phyloP scores from a whole-genome alignment of 1,140 invertebrate species.

The Zaprionus vittiger region DNA sequence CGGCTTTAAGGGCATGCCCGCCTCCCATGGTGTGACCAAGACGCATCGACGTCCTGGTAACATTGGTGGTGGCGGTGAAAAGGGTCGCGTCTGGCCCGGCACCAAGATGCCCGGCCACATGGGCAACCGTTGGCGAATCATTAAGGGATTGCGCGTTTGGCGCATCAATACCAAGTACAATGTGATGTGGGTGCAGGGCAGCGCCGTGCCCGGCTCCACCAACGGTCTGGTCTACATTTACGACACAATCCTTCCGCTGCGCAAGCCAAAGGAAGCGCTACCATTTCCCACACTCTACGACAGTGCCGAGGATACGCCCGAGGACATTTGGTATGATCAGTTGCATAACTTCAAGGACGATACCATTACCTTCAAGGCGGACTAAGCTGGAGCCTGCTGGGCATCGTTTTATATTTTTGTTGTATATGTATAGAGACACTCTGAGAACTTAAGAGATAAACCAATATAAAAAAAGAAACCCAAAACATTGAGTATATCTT shows the following conservation, averaged over 20 bases:
- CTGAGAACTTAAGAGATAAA: conserved; percentile 33
- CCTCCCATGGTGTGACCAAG: conserved; percentile 97
- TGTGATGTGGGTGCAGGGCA: conserved; percentile 94
- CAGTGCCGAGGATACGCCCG: conserved; percentile 86
- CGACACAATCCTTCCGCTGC: conserved; percentile 90
- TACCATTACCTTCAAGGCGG: conserved; percentile 69
- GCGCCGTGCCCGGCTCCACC: conserved; percentile 91
- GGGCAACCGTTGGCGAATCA: conserved; percentile 92
- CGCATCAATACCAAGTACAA: conserved; percentile 97
- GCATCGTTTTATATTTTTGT: conserved; percentile 27
- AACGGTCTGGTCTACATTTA: conserved; percentile 93
- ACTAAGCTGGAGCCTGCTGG: conserved; percentile 32
- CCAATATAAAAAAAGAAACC: neutral
- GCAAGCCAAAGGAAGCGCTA: conserved; percentile 87
- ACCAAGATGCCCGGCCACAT: conserved; percentile 99
- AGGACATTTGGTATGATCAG: conserved; percentile 77
- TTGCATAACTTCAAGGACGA: conserved; percentile 81
- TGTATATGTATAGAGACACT: conserved; percentile 29
- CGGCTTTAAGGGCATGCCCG: conserved; percentile 97
- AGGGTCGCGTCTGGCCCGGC: conserved; percentile 95
- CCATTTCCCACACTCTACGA: conserved; percentile 92
- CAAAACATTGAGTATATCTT: neutral
- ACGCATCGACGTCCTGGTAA: conserved; percentile 96
- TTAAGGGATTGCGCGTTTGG: conserved; percentile 92
- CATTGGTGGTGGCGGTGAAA: conserved; percentile 93